phyloP scores from a whole-genome alignment of 64 coral and sea anemone species.

The Exaiptasia diaphana region DNA sequence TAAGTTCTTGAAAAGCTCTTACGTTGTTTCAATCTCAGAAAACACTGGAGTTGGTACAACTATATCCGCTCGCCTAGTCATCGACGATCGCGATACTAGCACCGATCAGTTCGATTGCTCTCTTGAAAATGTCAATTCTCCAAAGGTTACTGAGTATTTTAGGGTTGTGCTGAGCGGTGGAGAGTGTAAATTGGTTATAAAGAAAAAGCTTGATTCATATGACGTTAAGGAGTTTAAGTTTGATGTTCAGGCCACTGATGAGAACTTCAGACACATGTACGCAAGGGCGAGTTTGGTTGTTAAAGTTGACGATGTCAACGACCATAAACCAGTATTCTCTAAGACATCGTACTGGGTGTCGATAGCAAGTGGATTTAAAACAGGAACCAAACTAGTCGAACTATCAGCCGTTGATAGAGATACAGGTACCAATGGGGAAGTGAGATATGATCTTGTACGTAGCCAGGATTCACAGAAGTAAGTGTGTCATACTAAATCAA shows the following conservation, averaged over 20 bases:
- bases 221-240: constrained; percentile 25
- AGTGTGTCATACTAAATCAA: neutral
- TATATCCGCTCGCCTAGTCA: constrained; percentile 1
- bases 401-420: constrained; percentile 46
- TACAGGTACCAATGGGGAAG: constrained; percentile 43
- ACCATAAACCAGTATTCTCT: constrained; percentile 58
- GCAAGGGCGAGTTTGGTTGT: constrained; percentile 56
- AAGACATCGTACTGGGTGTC: constrained; percentile 50
- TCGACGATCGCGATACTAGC: constrained; percentile 20
- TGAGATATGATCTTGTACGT: constrained; percentile 31
- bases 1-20: neutral
- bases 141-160: constrained; percentile 1
- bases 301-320: constrained; percentile 50
- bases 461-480: constrained; percentile 37
- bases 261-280: constrained; percentile 61
- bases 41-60: neutral
- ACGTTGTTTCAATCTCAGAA: neutral
- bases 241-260: constrained; percentile 79
- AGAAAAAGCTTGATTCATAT: constrained; percentile 15
- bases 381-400: constrained; percentile 30
- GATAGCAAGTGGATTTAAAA: constrained; percentile 38
- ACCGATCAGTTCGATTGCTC: constrained; percentile 31
- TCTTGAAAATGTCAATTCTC: constrained; percentile 31
- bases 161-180: neutral
- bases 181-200: constrained; percentile 8